phyloP scores from a whole-genome alignment of 2,888 invertebrate species.

The Andrena bucephala region DNA sequence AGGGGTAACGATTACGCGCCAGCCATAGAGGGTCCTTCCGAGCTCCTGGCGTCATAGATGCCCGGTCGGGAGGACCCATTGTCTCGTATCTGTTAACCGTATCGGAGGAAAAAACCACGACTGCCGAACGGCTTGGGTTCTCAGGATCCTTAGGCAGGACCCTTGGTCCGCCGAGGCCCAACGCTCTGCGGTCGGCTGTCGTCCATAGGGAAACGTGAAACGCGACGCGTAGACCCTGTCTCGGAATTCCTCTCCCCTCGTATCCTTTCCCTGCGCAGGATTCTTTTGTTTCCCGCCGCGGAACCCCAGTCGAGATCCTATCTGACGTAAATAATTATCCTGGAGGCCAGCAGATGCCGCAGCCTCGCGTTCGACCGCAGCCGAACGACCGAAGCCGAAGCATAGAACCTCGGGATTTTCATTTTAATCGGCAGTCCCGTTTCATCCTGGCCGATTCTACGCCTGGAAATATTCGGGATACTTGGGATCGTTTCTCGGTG shows the following conservation, averaged over 20 bases:
- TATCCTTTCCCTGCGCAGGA: slow-evolving; percentile 67
- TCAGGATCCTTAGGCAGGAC: slow-evolving; percentile 58
- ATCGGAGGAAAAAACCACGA: slow-evolving; percentile 53
- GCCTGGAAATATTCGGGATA: slow-evolving; percentile 64
- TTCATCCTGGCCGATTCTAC: slow-evolving; percentile 43
- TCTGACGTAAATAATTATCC: slow-evolving; percentile 85
- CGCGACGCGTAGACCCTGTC: slow-evolving; percentile 46
- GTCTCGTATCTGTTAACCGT: slow-evolving; percentile 54
- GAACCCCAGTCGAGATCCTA: slow-evolving; percentile 81
- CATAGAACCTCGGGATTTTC: slow-evolving; percentile 66
- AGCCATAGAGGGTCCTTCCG: slow-evolving; percentile 52
- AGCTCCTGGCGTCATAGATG: slow-evolving; percentile 27
- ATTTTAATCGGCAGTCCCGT: slow-evolving; percentile 67
- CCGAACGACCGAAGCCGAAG: slow-evolving; percentile 2
- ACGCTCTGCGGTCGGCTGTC: slow-evolving; percentile 51
- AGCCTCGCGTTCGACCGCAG: slow-evolving; percentile 56
- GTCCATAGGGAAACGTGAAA: slow-evolving; percentile 65
- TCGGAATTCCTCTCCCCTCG: slow-evolving; percentile 54
- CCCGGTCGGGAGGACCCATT: slow-evolving; percentile 36
- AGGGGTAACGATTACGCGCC: slow-evolving; percentile 29
- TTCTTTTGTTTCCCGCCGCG: slow-evolving; percentile 82
- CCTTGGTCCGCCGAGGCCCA: slow-evolving; percentile 45
- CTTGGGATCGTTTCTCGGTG: slow-evolving; percentile 6
- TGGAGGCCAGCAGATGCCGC: slow-evolving; percentile 75
- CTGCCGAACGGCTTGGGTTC: slow-evolving; percentile 54